A percentile compares a stretch with the other conserved stretches of the same genome.
phyloP scores from a whole-genome alignment of 2,113 vertebrate species.

The Dasypus novemcinctus region DNA sequence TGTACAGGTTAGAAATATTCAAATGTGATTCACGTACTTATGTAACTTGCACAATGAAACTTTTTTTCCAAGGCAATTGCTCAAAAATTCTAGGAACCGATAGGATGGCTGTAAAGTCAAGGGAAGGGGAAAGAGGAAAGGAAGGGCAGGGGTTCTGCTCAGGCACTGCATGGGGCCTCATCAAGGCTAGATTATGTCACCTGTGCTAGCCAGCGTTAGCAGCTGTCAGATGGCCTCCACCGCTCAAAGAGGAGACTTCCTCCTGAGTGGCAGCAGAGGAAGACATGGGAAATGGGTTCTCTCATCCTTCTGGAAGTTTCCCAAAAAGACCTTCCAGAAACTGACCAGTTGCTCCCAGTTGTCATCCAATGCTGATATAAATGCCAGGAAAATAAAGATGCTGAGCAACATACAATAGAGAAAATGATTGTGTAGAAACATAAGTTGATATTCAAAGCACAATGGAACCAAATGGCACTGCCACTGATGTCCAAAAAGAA shows the following conservation, averaged over 20 bases:
- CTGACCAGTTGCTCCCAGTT: neutral
- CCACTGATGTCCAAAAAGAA: neutral
- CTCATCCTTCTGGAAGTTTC: neutral
- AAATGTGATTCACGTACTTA: neutral
- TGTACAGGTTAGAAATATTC: neutral
- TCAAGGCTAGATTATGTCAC: neutral
- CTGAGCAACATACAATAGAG: neutral
- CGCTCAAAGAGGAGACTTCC: neutral
- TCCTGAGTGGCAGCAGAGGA: neutral
- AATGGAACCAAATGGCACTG: neutral
- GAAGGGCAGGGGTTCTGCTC: no score
- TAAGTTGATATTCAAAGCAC: neutral
- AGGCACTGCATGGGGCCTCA: fast-evolving
- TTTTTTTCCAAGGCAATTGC: neutral
- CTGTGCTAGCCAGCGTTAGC: neutral
- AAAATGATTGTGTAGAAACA: neutral
- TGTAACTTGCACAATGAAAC: neutral
- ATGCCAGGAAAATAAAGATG: neutral
- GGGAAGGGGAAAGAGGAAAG: neutral
- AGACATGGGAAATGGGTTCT: neutral
- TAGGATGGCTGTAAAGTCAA: neutral
- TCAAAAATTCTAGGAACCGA: neutral
- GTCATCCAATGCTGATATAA: neutral
- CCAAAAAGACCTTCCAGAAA: neutral
- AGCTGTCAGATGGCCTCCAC: neutral